These are phyloP conservation scores for Musca vetustissima DNA, from an alignment of 1,140 invertebrate genomes.

Conservation along the genomic window DNA sequence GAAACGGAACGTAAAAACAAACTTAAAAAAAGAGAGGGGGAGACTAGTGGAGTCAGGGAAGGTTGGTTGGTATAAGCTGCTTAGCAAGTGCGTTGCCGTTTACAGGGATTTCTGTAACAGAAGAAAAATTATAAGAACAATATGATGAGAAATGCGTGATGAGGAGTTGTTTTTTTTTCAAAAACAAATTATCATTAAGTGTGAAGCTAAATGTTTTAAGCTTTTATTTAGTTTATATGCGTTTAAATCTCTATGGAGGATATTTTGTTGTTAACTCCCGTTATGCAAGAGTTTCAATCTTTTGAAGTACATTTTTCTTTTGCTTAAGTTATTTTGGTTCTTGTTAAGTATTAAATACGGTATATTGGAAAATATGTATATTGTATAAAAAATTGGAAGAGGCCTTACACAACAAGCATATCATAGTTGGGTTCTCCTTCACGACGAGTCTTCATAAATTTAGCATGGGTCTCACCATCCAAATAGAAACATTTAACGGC, in stretches of 20 bases:
- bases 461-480: constrained; percentile 68
- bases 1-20: no score
- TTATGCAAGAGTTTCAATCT: neutral
- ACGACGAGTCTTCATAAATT: constrained; percentile 68
- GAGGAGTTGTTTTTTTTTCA: constrained; percentile 1
- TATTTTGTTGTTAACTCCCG: neutral
- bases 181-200: neutral
- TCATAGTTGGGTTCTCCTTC: constrained; percentile 72
- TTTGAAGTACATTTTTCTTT: constrained; percentile 3
- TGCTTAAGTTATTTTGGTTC: neutral
- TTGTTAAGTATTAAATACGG: neutral
- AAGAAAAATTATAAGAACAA: constrained; percentile 23
- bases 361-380: constrained; percentile 9
- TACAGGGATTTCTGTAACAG: constrained; percentile 28
- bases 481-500: constrained; percentile 69
- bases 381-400: neutral
- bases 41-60: neutral
- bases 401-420: constrained; percentile 54
- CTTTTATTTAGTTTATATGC: neutral
- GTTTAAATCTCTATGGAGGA: neutral
- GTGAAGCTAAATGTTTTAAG: neutral
- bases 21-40: no score
- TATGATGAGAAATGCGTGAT: neutral
- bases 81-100: constrained; percentile 31
- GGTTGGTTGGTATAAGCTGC: constrained; percentile 5